phyloP scores from a whole-genome alignment of 2,113 vertebrate genomes.

The Trinectes maculatus region DNA sequence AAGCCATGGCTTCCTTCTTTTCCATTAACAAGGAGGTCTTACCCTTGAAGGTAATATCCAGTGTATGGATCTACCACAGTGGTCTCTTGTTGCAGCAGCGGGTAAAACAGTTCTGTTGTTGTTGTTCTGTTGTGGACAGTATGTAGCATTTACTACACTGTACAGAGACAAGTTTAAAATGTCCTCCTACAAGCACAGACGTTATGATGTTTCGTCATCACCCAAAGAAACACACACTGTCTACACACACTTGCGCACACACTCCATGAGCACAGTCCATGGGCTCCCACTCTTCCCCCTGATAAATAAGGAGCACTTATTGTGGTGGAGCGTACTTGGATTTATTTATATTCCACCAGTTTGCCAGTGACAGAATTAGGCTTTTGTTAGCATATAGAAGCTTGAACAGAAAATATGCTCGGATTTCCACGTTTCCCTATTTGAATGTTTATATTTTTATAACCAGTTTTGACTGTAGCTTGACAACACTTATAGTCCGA shows the following conservation, averaged over 20 bases:
- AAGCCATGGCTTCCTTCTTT: conserved; percentile 95
- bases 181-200: not conserved
- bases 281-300: conserved; percentile 6
- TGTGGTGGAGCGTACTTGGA: conserved; percentile 1
- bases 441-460: too few relatives aligned
- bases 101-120: not conserved
- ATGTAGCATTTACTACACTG: not conserved
- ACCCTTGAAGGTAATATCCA: conserved; percentile 88
- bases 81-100: not conserved
- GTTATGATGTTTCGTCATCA: not conserved
- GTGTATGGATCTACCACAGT: not conserved
- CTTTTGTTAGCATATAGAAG: too few relatives aligned
- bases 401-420: too few relatives aligned
- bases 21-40: conserved; percentile 96
- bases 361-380: too few relatives aligned
- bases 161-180: not conserved
- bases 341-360: conserved; percentile 34
- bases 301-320: conserved; percentile 21
- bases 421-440: too few relatives aligned
- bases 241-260: not conserved
- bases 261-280: not conserved
- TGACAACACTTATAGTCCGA: too few relatives aligned
- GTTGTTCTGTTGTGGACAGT: too few relatives aligned
- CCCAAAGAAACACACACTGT: not conserved
- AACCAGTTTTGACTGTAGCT: too few relatives aligned